Evolutionary conservation across 2,888 invertebrate species (phyloP), one percentile per base, ranked within the genome.

Genomic region (Ommatoiulus sabulosus): DNA sequence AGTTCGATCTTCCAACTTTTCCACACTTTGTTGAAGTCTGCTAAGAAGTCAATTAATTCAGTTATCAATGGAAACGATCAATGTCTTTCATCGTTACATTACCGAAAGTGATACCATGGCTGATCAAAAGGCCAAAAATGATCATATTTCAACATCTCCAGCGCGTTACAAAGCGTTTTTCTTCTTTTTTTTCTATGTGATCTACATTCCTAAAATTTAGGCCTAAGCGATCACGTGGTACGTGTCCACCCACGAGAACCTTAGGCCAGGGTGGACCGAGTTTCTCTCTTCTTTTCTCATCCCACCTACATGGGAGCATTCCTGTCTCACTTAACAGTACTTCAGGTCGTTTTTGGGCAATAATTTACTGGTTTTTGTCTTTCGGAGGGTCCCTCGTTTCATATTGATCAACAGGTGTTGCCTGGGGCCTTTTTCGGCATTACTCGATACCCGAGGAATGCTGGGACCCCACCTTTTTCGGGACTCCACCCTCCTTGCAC

Each of bases 301-400:
- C 35, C 35, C 35, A 35, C 35, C 35, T 35, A 35, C 35, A 35
- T 48, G 48, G 10, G 63, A 20, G 20, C 63, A 63, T 63, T 63
- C 20, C 63, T 20, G 20, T 20, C n/a, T 20, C 20, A 63, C 63
- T 63, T 20, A 63, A n/a, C 63, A 63, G 63, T 63, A 63, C 57
- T 52, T 52, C 0, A 1, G 6, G 12, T 63, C 63, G 35, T 35
- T 63, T 63, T 20, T 20, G 63, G 48, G 10, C 63, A 12, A 63
- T 63, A 63, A 63, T 63, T 63, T 63, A 63, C 63, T 17, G 20
- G 63, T 63, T 63, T 35, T 63, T 57, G 63, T 63, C 63, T 17
- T 63, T 20, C 17, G 10, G 15, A 63, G 63, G 63, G 63, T 63
- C 63, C 63, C 20, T 63, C 6, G 63, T 17, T 48, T 20, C 63